phyloP scores from a whole-genome alignment of 2,113 vertebrate genomes.

The Willisornis vidua region DNA sequence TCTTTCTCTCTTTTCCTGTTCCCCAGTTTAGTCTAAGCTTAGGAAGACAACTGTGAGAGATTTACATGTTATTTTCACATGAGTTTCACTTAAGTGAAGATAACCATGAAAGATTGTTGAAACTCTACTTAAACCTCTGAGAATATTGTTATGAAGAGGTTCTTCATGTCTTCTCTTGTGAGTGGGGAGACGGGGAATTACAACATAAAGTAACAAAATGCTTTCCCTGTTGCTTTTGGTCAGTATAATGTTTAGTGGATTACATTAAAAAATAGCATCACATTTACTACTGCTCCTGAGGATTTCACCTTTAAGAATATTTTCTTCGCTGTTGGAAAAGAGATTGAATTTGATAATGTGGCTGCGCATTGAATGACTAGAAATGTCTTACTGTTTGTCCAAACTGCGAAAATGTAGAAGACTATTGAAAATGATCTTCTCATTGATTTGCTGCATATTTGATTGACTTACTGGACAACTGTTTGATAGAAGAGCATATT shows the following conservation, averaged over 20 bases:
- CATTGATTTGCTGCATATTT: slow-evolving; percentile 46
- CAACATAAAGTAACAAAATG: slow-evolving; percentile 30
- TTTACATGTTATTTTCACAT: not conserved
- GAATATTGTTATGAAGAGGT: not conserved
- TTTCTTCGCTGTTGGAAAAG: slow-evolving; percentile 45
- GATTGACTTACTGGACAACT: slow-evolving; percentile 25
- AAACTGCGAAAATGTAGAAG: slow-evolving; percentile 20
- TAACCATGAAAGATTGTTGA: not conserved
- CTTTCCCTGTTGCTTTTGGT: not conserved
- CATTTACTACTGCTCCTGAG: not conserved
- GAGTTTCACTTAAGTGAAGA: not conserved
- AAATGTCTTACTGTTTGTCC: slow-evolving; percentile 41
- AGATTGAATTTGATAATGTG: slow-evolving; percentile 11
- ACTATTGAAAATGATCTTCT: slow-evolving; percentile 45
- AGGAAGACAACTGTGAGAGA: not conserved
- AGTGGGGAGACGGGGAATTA: not conserved
- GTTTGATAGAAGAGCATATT: slow-evolving; percentile 33
- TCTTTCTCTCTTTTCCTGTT: not conserved
- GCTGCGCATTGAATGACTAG: slow-evolving; percentile 33
- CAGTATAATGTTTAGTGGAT: not conserved
- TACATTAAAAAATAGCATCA: slow-evolving; percentile 10
- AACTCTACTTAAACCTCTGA: not conserved
- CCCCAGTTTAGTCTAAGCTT: not conserved
- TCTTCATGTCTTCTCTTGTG: not conserved
- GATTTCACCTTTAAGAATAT: slow-evolving; percentile 42